Conservation (phyloP, 2,888 invertebrate genomes). For the Luperina nickerlii region DNA sequence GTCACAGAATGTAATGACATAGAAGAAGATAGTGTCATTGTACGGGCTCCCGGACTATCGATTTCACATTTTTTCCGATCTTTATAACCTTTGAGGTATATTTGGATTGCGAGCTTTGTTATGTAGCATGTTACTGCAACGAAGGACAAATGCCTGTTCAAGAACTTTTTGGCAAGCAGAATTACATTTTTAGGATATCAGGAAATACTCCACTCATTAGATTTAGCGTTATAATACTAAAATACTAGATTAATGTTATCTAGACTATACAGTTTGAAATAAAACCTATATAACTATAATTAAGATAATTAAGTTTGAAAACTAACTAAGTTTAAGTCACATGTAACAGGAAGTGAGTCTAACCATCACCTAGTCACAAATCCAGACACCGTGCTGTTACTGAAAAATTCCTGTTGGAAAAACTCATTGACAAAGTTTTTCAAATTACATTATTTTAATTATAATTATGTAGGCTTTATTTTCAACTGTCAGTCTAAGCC, state of each 20-base stretch:
- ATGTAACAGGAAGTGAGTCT: no score
- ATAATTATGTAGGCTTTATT: not conserved
- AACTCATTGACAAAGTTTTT: not conserved
- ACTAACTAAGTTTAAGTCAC: not conserved
- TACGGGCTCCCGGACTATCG: slow-evolving; percentile 62
- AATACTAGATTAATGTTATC: not conserved
- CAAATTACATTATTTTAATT: not conserved
- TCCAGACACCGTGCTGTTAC: no score
- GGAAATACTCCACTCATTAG: not conserved
- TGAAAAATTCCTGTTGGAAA: no score
- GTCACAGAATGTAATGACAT: slow-evolving; percentile 68
- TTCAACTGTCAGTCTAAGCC: not conserved
- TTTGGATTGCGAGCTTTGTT: slow-evolving; percentile 41
- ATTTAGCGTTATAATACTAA: not conserved
- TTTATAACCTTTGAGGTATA: slow-evolving; percentile 65
- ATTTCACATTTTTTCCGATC: slow-evolving; percentile 73
- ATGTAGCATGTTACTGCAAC: slow-evolving; percentile 30
- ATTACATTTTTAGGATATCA: not conserved
- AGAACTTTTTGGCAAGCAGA: not conserved
- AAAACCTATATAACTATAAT: not conserved
- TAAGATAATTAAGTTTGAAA: not conserved
- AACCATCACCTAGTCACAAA: no score
- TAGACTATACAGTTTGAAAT: not conserved
- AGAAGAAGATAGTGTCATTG: slow-evolving; percentile 71
- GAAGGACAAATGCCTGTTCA: not conserved